Base-by-base conservation (phyloP, 2,113 vertebrate species). In the Notothenia rossii region DNA sequence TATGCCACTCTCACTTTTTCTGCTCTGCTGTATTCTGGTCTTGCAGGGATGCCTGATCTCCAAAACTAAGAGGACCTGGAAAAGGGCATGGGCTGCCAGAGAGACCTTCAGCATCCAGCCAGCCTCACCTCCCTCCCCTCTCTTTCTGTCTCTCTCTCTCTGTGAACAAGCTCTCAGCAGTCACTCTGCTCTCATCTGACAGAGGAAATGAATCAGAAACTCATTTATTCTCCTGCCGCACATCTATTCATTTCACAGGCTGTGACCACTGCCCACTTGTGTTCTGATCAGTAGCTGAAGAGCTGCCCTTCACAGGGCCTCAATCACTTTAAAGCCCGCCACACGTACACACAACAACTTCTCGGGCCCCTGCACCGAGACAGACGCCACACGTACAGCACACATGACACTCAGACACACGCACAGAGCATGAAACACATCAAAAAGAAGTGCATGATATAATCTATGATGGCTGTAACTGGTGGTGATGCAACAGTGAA, bases 401-500 rank as follows among this genome's bases (percentile, higher is more conserved):
- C 12, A 53, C 62, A 62, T 82, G 83, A 77, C 12, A 20, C 53
- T 68, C 65, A 77, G 29, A 60, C 66, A 61, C 65, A 46, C 73
- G 55, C 73, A 73, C 81, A 83, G 53, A 73, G 80, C 74, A 65
- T 80, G 84, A 88, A 89, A 87, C 82, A 86, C 82, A 93, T 89
- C 74, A 90, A 91, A 89, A 92, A 90, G 82, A 91, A 88, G 83
- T 87, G 74, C 86, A 93, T 93, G 92, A 94, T 95, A 92, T 94
- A 93, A 94, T 95, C 91, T 92, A 79, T 87, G 92, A 89, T 92
- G 92, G 90, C 93, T 93, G 91, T 91, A 93, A 94, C 93, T 93
- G 92, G 84, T 89, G 90, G 91, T 95, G 94, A 95, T 95, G 95
- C 94, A 95, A 95, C 92, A 86, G 86, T 89, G 91, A 94, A 93